phyloP scores from a whole-genome alignment of 2,797 vertebrate genomes.

The Tamandua tetradactyla region DNA sequence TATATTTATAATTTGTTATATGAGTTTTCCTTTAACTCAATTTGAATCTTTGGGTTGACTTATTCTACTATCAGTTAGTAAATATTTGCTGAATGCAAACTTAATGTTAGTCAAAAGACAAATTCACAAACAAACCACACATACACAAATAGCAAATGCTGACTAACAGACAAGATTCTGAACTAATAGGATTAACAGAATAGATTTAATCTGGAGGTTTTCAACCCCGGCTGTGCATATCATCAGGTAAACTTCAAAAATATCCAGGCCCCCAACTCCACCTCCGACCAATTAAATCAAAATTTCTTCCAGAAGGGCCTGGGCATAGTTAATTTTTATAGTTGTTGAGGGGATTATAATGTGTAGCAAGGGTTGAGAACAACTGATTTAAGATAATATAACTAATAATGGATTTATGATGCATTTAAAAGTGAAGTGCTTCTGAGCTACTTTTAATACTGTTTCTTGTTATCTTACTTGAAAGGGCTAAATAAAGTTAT shows the following conservation, averaged over 20 bases:
- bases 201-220: not conserved
- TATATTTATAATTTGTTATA: not conserved
- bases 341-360: not conserved
- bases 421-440: not conserved
- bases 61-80: not conserved
- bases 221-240: not conserved
- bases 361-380: not conserved
- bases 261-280: not conserved
- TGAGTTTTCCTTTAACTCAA: slow-evolving; percentile 4
- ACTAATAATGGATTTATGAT: too few relatives aligned
- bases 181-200: not conserved
- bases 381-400: not conserved
- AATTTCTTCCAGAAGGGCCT: not conserved
- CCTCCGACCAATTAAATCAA: slow-evolving; percentile 1
- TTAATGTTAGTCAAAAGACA: slow-evolving; percentile 33
- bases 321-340: not conserved
- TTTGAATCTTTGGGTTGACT: slow-evolving; percentile 1
- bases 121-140: slow-evolving; percentile 20
- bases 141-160: not conserved
- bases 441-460: not conserved
- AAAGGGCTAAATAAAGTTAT: not conserved
- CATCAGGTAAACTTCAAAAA: not conserved
- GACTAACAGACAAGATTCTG: not conserved
- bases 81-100: slow-evolving; percentile 36
- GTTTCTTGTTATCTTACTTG: not conserved